phyloP scores from a whole-genome alignment of 2,797 vertebrate species.

The Dermochelys coriacea region DNA sequence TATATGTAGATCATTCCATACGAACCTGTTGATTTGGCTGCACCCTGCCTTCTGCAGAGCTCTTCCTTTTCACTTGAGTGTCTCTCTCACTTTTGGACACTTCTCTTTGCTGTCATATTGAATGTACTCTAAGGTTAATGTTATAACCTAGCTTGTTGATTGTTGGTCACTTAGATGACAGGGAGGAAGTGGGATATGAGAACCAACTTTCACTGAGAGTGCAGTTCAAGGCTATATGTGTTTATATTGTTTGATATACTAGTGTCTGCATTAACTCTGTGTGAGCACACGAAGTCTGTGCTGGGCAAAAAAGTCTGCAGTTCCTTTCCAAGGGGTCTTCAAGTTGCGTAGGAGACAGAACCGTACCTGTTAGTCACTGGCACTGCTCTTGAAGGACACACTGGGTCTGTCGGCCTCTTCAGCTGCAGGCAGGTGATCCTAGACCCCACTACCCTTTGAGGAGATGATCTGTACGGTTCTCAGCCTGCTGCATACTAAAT shows the following conservation, averaged over 20 bases:
- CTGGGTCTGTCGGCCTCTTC: neutral
- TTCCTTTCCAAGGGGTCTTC: no score
- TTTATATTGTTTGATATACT: no score
- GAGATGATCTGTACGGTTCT: neutral
- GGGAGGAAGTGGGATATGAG: no score
- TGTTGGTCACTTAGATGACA: no score
- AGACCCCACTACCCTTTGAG: neutral
- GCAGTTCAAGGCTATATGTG: no score
- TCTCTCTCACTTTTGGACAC: conserved; percentile 24
- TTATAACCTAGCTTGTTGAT: neutral
- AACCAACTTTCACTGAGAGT: no score
- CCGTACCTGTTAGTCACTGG: no score
- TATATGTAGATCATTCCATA: neutral
- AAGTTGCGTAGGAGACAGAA: no score
- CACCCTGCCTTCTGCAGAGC: neutral
- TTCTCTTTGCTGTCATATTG: conserved; percentile 32
- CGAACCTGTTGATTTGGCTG: conserved; percentile 33
- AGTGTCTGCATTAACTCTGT: no score
- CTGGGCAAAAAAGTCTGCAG: no score
- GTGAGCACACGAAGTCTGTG: no score
- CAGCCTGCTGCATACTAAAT: no score
- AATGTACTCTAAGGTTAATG: neutral
- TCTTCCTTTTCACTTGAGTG: neutral
- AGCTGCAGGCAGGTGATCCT: neutral
- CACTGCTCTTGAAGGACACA: neutral